Percentiles rank a stretch among this genome's conserved stretches.
Conservation (phyloP, 2,888 invertebrate genomes). For the Anticlea derivata region DNA sequence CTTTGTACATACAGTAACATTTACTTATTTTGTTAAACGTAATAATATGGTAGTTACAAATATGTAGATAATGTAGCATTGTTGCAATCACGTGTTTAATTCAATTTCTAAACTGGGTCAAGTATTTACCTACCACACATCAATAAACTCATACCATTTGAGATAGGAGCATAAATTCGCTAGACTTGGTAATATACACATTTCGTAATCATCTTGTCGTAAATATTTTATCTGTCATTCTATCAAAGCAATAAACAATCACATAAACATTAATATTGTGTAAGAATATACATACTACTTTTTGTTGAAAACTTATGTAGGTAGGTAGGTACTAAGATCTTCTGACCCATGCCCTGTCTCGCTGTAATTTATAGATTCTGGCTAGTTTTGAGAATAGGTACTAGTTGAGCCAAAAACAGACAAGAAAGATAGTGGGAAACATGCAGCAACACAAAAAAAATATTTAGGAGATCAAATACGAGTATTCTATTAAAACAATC, state of each 20-base stretch:
- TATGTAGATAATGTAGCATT: too few relatives aligned
- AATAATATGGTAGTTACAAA: too few relatives aligned
- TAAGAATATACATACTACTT: background rate
- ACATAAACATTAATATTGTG: background rate
- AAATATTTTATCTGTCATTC: slow-evolving; percentile 32
- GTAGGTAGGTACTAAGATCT: too few relatives aligned
- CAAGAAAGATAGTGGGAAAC: too few relatives aligned
- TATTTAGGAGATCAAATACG: too few relatives aligned
- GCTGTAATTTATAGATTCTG: too few relatives aligned
- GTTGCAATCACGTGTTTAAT: slow-evolving; percentile 29
- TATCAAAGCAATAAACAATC: slow-evolving; percentile 29
- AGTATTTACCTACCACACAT: slow-evolving; percentile 22
- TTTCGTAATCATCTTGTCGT: slow-evolving; percentile 17
- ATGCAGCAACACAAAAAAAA: too few relatives aligned
- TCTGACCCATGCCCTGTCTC: too few relatives aligned
- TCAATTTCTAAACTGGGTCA: slow-evolving; percentile 34
- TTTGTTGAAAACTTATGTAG: too few relatives aligned
- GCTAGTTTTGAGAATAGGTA: too few relatives aligned
- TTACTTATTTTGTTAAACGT: background rate
- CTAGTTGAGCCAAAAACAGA: too few relatives aligned
- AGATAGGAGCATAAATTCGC: slow-evolving; percentile 31
- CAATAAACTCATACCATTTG: slow-evolving; percentile 32
- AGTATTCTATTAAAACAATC: too few relatives aligned
- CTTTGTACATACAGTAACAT: background rate
- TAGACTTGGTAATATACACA: slow-evolving; percentile 22